A percentile compares a stretch with the other conserved stretches of the same genome.
These are phyloP conservation scores for Salticus scenicus DNA, from an alignment of 2,888 invertebrate species.

Conservation along the genomic window DNA sequence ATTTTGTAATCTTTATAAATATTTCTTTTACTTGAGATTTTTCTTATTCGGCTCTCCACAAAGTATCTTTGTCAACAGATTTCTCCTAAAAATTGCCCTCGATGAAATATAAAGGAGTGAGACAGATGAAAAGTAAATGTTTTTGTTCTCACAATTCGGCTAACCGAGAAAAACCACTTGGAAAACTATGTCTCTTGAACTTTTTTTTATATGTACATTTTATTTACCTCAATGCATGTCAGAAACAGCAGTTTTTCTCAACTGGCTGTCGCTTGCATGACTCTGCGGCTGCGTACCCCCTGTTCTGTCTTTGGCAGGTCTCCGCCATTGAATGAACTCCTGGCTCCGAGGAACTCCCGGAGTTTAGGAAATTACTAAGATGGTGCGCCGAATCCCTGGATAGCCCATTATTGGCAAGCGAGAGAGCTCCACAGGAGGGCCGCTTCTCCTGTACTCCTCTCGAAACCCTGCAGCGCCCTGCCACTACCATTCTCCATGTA, in stretches of 20 bases:
- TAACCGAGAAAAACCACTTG: neutral
- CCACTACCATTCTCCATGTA: constrained; percentile 34
- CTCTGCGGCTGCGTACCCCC: constrained; percentile 57
- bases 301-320: constrained; percentile 39
- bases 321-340: constrained; percentile 60
- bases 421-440: constrained; percentile 43
- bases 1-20: too few relatives aligned
- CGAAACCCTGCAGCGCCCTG: constrained; percentile 32
- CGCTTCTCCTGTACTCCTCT: constrained; percentile 39
- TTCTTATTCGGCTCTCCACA: too few relatives aligned
- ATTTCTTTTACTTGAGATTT: too few relatives aligned
- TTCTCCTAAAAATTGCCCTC: too few relatives aligned
- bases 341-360: constrained; percentile 51
- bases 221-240: constrained; percentile 57
- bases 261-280: constrained; percentile 49
- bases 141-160: too few relatives aligned
- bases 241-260: constrained; percentile 41
- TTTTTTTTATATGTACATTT: neutral
- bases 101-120: too few relatives aligned
- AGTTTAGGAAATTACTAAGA: constrained; percentile 67
- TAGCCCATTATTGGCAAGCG: constrained; percentile 66
- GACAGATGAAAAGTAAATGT: too few relatives aligned
- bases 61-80: too few relatives aligned
- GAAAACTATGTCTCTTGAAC: neutral
- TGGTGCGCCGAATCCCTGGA: constrained; percentile 54